Conservation (phyloP, 2,797 vertebrate species). For the Danio aesculapii region DNA sequence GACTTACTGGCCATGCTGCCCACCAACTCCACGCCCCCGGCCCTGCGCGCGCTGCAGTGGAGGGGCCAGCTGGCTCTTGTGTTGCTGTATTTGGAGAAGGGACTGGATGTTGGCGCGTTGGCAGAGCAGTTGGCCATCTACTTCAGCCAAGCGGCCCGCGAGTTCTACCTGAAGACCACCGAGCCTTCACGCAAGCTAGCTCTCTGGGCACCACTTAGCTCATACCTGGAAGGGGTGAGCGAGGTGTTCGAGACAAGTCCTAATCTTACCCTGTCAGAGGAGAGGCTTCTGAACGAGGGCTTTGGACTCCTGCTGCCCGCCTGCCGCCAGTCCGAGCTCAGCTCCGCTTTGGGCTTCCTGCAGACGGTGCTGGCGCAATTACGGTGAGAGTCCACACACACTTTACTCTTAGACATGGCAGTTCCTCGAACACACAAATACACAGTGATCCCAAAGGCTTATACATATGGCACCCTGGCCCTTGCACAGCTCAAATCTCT, state of each 20-base stretch:
- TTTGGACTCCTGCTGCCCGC: constrained; percentile 93
- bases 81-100: constrained; percentile 88
- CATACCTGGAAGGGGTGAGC: constrained; percentile 91
- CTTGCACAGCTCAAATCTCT: constrained; percentile 27
- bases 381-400: constrained; percentile 79
- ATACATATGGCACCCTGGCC: constrained; percentile 22
- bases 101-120: constrained; percentile 86
- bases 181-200: constrained; percentile 82
- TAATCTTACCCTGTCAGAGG: constrained; percentile 87
- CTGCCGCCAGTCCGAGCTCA: constrained; percentile 89
- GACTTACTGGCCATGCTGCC: constrained; percentile 86
- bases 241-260: constrained; percentile 93
- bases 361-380: constrained; percentile 88
- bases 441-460: constrained; percentile 26
- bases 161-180: constrained; percentile 92
- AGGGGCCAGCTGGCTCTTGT: constrained; percentile 74
- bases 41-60: constrained; percentile 78
- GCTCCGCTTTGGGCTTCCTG: constrained; percentile 86
- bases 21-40: constrained; percentile 70
- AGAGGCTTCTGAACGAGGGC: constrained; percentile 91
- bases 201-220: constrained; percentile 91
- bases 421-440: constrained; percentile 33
- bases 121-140: constrained; percentile 84
- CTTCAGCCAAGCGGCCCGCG: constrained; percentile 89
- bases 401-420: constrained; percentile 20